These are phyloP conservation scores for Corydoras maculifer DNA, from an alignment of 2,113 vertebrate species.

Conservation along the genomic window DNA sequence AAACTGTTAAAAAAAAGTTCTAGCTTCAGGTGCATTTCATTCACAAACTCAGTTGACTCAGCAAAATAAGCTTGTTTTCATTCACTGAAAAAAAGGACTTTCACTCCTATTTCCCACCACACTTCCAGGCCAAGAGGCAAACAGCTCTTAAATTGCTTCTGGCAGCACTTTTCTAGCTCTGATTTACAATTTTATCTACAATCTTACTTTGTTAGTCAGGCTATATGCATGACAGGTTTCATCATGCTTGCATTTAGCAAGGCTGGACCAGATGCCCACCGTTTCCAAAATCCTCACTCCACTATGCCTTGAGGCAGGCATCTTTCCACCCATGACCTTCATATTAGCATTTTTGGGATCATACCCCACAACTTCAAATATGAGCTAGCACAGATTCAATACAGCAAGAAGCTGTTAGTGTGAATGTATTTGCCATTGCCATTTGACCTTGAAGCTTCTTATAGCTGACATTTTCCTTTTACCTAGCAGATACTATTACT, in stretches of 20 bases:
- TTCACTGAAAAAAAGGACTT: constrained; percentile 10
- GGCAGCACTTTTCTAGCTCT: constrained; percentile 22
- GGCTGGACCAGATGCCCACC: constrained; percentile 27
- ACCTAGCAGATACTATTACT: background rate
- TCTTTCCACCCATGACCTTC: background rate
- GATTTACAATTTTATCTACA: constrained; percentile 29
- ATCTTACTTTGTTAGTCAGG: constrained; percentile 30
- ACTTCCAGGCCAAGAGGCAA: constrained; percentile 23
- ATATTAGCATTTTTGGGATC: constrained; percentile 9
- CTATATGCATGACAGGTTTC: constrained; percentile 19
- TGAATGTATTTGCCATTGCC: background rate
- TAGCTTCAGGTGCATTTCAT: constrained; percentile 22
- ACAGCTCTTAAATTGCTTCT: constrained; percentile 19
- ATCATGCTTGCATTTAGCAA: constrained; percentile 17
- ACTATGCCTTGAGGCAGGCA: constrained; percentile 1
- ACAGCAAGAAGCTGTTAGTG: background rate
- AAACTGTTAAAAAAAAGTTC: background rate
- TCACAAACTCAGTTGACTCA: constrained; percentile 19
- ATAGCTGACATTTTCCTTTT: background rate
- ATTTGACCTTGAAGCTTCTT: background rate
- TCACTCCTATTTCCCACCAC: background rate
- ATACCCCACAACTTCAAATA: background rate
- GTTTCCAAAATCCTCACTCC: constrained; percentile 4
- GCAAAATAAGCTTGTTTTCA: constrained; percentile 6
- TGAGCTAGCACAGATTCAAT: background rate